Evolutionary conservation across 2,797 vertebrate genomes (phyloP), one percentile per base, ranked within the genome.

Genomic region (Amblyopsis hoosieri): DNA sequence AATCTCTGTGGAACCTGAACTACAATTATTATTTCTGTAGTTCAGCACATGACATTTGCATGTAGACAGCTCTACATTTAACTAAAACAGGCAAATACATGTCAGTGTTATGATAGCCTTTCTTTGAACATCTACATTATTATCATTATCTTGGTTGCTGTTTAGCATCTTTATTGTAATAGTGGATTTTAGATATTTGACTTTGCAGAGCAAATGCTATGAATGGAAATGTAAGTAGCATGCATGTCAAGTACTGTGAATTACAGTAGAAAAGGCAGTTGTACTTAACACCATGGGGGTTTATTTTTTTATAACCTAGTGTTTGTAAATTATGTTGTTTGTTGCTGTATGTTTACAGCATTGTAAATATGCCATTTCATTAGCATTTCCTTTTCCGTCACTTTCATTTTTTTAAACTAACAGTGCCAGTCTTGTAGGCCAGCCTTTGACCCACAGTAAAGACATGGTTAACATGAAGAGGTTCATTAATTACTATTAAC

Each of bases 331-430:
- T 66, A 75, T 86, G 68, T 72, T 66, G n/a, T n/a, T n/a, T n/a
- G n/a, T n/a, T n/a, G n/a, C n/a, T n/a, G n/a, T n/a, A n/a, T 70
- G 86, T 91, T 91, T 90, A 90, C 81, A 86, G 54, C 75, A 64
- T 52, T 84, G 71, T 81, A 85, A 83, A 79, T 82, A 64, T 52
- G 75, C 72, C 61, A 78, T 66, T 78, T 53, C 68, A 55, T 75
- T 83, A 69, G 52, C 49, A 79, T 64, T 46, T 74, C 72, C 42
- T 67, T 57, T 60, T 66, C 60, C 54, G 54, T 61, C 31, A 52
- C 1, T 2, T 54, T 50, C 62, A 69, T 54, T 23, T 42, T 15
- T 12, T 69, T 60, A 60, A 46, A 45, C 14, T 61, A 74, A 67
- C 55, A 57, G 3, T 48, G 48, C 14, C 10, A 12, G 57, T 64